Evolutionary conservation across 2,797 vertebrate species (phyloP).

Genomic region (Coreius guichenoti): DNA sequence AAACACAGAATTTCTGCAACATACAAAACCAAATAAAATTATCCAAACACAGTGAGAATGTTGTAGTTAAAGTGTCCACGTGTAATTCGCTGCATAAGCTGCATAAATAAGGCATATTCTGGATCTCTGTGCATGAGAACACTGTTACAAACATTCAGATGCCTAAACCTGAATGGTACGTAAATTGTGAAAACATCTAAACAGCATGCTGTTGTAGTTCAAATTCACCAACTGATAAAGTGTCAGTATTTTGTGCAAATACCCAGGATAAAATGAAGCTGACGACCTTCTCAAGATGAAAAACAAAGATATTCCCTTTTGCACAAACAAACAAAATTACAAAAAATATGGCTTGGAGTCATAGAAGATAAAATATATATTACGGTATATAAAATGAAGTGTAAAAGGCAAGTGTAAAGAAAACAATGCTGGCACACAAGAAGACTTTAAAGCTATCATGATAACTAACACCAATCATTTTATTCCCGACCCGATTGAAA

Average conservation of each 20-base stretch:
- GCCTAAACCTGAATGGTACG: slow-evolving; percentile 15
- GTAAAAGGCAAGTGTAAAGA: not conserved
- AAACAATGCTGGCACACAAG: not conserved
- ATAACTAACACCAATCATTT: not conserved
- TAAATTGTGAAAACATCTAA: not conserved
- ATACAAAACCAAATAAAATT: not conserved
- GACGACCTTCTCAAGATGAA: not conserved
- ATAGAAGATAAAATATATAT: not conserved
- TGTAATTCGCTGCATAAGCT: slow-evolving; percentile 34
- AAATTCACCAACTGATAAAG: not conserved
- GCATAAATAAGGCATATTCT: slow-evolving; percentile 59
- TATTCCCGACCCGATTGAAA: not conserved
- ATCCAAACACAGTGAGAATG: not conserved
- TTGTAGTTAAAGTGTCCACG: not conserved
- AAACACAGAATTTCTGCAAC: not conserved
- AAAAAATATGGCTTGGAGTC: slow-evolving; percentile 31
- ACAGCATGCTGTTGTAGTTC: not conserved
- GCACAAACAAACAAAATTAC: not conserved
- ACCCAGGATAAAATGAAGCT: not conserved
- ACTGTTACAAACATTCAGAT: slow-evolving; percentile 17
- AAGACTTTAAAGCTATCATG: not conserved
- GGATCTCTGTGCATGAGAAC: slow-evolving; percentile 25
- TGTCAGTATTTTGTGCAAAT: slow-evolving; percentile 11
- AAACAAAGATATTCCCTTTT: slow-evolving; percentile 40
- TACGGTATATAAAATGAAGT: slow-evolving; percentile 6